Base-by-base conservation (phyloP, 2,888 invertebrate species). In the Drosophila peninsularis region DNA sequence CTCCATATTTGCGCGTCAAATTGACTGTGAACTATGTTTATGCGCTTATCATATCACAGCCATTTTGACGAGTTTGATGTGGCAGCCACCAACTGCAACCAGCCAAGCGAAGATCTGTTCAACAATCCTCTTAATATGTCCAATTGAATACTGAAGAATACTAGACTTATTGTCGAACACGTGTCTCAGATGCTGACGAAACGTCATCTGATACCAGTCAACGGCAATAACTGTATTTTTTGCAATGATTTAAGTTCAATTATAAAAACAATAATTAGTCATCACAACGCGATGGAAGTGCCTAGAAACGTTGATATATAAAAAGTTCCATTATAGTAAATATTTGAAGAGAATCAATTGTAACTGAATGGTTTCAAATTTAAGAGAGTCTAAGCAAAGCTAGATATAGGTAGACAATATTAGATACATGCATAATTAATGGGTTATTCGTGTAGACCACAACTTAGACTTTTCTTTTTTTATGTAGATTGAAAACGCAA, bases 401-500 rank as follows among this genome's bases (percentile, higher is more conserved):
- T 6, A 30, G 27, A 30, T 30, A 30, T 24, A 2, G 30, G 30
- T 7, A 30, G 30, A 30, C 30, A 30, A 30, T 30, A 30, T 30
- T 3, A 30, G 1, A 30, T 30, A 30, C 2, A 9, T 10, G 5
- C n/a, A n/a, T 30, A 10, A 30, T 30, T 5, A 30, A 30, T 30
- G 7, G 1, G 30, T 30, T 10, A 10, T 30, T 30, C 10, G 5
- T 30, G 9, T 30, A 30, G 10, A 30, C 30, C 30, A 30, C 2
- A 10, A 30, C 30, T 30, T 10, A 30, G 9, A 30, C 1, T 10
- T 30, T 10, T 30, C 6, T 30, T 10, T 30, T 30, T 30, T 53
- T 10, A 24, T 44, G 9, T 55, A 91, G 91, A 90, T 99, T 78
- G 98, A 98, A 90, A 98, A 99, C 90, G 99, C 99, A 2, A 96